Base-by-base conservation (phyloP, 2,888 invertebrate genomes). In the Rambutsinella grinnellia region DNA sequence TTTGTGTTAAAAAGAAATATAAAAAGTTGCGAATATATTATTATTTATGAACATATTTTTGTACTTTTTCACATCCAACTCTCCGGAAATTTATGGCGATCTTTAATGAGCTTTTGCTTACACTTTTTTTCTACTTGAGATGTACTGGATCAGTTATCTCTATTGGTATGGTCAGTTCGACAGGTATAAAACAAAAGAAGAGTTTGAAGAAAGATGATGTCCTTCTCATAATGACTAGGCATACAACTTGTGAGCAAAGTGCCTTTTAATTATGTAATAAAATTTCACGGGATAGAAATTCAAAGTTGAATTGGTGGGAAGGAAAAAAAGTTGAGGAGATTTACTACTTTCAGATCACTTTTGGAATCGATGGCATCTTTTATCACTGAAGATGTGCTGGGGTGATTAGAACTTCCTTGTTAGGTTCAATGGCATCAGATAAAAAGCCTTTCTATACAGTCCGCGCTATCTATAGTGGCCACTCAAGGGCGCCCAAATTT, bases 61-160 rank as follows among this genome's bases (percentile, higher is more conserved):
- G n/a, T n/a, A n/a, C n/a, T n/a, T n/a, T n/a, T n/a, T n/a, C n/a
- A n/a, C n/a, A n/a, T n/a, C n/a, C 36, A 13, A 36, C 57, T 54
- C 56, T 47, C 57, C 26, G 56, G 71, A 71, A 71, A 71, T 71
- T 71, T 71, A 71, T 63, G 57, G 36, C 63, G 21, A 63, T 63
- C 49, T 63, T 63, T 71, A 71, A 71, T 71, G 71, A 23, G n/a
- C 57, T 49, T 62, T 71, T 36, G 6, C 13, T 36, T 36, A 36
- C 13, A 8, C 36, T 36, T 36, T 36, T 36, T 36, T 36, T 5
- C 13, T 36, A 36, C 36, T 36, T 36, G 13, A 36, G 36, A 5
- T 36, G 36, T 36, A 13, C 36, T 36, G 36, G 36, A 36, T 36
- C 36, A 36, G 5, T 36, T 36, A 36, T 5, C 13, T 36, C 6